Evolutionary conservation across 2,888 invertebrate genomes (phyloP), one percentile per base, ranked within the genome.

Genomic region (Pollenia labialis): DNA sequence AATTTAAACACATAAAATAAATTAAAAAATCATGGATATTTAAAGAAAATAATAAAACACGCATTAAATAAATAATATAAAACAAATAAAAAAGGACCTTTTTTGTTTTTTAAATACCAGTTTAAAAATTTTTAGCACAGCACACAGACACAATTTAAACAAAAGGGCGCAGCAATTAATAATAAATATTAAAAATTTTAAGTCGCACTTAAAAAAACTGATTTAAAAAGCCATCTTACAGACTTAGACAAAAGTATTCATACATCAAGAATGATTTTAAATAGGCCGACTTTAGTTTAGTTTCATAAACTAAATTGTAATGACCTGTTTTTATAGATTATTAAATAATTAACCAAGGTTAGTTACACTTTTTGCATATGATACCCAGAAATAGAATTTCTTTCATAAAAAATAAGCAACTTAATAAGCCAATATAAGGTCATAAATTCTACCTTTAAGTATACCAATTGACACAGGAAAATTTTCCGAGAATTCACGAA

Each of bases 11-110:
- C 1, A 40, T 80, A 90, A 81, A 88, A 82, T 81, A 88, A 85
- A 90, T 85, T 86, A 87, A 89, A 88, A 23, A 89, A 90, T 86
- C 87, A 52, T 32, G 88, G 87, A 52, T 4, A 88, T 88, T 80
- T 64, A 87, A 89, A 89, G 89, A 71, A 48, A 79, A 32, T 12
- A 23, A 58, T 40, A 18, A 50, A 72, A 72, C 81, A 90, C 89
- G 75, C 12, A 81, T 83, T 88, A 85, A 87, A 89, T 88, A 89
- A 58, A 50, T 46, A 12, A 12, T 50, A 68, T 50, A 58, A 69
- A 54, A 56, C 32, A 58, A 64, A 58, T 42, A 40, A 64, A 12
- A 50, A 72, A 64, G 44, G 42, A 62, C 66, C 18, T 48, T 66
- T 72, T 82, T 69, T 58, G 52, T 66, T 72, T 82, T 69, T 58